Evolutionary conservation across 2,888 invertebrate genomes (phyloP).

Genomic region (Cyrtodaria siliqua): DNA sequence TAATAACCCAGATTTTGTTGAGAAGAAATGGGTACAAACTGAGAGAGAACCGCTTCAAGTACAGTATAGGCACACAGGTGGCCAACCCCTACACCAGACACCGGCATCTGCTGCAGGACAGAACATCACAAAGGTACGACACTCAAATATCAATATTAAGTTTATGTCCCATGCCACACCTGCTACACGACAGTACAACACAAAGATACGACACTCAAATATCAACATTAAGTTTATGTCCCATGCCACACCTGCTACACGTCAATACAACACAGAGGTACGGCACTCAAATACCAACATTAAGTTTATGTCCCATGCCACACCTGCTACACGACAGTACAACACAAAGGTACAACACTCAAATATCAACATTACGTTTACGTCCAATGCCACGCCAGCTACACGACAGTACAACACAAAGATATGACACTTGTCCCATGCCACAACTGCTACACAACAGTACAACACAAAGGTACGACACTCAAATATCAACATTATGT

Average conservation of each 20-base stretch:
- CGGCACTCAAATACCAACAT: slow-evolving; percentile 88
- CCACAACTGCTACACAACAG: slow-evolving; percentile 87
- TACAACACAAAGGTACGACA: slow-evolving; percentile 81
- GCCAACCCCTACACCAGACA: slow-evolving; percentile 94
- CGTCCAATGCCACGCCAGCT: slow-evolving; percentile 89
- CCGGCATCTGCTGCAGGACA: slow-evolving; percentile 87
- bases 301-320: slow-evolving; percentile 92
- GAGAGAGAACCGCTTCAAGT: slow-evolving; percentile 91
- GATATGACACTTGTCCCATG: too few species aligned
- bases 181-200: slow-evolving; percentile 86
- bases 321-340: slow-evolving; percentile 86
- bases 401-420: slow-evolving; percentile 87
- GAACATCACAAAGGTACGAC: slow-evolving; percentile 84
- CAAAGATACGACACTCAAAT: slow-evolving; percentile 77
- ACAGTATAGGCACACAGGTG: slow-evolving; percentile 92
- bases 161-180: slow-evolving; percentile 90
- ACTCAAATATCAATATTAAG: slow-evolving; percentile 90
- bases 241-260: slow-evolving; percentile 87
- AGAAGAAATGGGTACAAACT: slow-evolving; percentile 93
- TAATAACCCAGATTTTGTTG: slow-evolving; percentile 92
- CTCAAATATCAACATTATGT: slow-evolving; percentile 90
- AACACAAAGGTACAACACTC: slow-evolving; percentile 79
- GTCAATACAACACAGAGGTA: slow-evolving; percentile 87
- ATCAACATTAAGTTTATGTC: slow-evolving; percentile 94
- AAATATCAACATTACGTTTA: slow-evolving; percentile 91